Conservation (phyloP, 2,888 invertebrate species). For the Helicoverpa assulta region DNA sequence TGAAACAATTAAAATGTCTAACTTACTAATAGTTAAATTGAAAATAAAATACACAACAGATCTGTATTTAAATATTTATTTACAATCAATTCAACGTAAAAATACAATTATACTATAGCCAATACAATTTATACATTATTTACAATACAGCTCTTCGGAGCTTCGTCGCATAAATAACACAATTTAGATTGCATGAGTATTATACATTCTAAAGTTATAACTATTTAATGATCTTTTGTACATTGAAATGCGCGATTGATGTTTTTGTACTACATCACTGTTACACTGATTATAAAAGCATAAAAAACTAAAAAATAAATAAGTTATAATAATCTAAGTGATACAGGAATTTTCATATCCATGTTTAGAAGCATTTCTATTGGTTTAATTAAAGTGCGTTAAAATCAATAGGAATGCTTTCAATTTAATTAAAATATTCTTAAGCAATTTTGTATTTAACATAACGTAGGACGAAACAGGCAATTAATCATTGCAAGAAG, state of each 20-base stretch:
- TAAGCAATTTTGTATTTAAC: conserved; percentile 32
- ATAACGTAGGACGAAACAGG: conserved; percentile 42
- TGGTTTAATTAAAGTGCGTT: conserved; percentile 17
- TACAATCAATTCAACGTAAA: conserved; percentile 71
- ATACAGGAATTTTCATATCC: conserved; percentile 23
- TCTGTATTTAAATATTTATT: conserved; percentile 69
- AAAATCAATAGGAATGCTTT: conserved; percentile 31
- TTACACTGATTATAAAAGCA: conserved; percentile 51
- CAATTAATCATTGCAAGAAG: conserved; percentile 35
- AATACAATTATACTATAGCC: conserved; percentile 70
- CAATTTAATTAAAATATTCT: conserved; percentile 21
- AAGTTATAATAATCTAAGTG: conserved; percentile 50
- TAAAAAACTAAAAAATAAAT: conserved; percentile 62
- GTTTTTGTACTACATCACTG: conserved; percentile 75
- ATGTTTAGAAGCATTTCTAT: conserved; percentile 30
- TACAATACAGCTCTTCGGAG: conserved; percentile 74
- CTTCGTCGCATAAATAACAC: conserved; percentile 64
- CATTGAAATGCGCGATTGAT: conserved; percentile 72
- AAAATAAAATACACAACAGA: conserved; percentile 27
- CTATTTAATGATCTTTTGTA: conserved; percentile 69
- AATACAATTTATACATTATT: conserved; percentile 81
- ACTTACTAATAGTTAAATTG: neutral
- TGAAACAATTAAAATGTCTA: neutral
- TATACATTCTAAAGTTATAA: conserved; percentile 54
- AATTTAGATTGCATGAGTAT: conserved; percentile 73